Percentiles rank a stretch among this genome's conserved stretches.
phyloP scores from a whole-genome alignment of 2,113 vertebrate species.

The Deroptyus accipitrinus region DNA sequence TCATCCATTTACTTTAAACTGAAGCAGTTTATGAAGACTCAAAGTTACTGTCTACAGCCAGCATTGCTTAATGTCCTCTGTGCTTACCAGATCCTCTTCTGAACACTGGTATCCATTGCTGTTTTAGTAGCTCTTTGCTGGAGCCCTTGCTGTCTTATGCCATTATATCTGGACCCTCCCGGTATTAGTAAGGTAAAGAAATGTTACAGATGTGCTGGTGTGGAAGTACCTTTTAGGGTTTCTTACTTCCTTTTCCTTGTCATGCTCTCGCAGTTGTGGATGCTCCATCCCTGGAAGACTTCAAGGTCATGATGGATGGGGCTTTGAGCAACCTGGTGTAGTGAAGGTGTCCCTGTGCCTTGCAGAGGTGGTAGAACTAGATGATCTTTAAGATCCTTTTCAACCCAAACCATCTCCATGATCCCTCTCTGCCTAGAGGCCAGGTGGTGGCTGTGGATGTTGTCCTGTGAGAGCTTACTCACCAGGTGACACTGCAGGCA shows the following conservation, averaged over 20 bases:
- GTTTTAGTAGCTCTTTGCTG: not conserved
- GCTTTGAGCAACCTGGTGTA: not conserved
- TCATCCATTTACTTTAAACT: not conserved
- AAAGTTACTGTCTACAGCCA: not conserved
- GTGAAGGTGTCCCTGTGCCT: not conserved
- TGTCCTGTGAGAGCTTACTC: not conserved
- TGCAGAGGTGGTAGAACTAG: not conserved
- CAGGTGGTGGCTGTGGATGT: not conserved
- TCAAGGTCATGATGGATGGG: not conserved
- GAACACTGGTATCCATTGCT: rapidly evolving
- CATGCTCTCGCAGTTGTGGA: not conserved
- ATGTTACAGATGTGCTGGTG: not conserved
- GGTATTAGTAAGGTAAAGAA: not conserved
- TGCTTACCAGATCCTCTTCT: not conserved
- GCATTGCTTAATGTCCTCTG: not conserved
- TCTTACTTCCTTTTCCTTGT: not conserved
- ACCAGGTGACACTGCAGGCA: not conserved
- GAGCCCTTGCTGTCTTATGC: not conserved
- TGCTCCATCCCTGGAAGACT: not conserved
- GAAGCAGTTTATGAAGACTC: not conserved
- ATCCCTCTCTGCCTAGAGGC: not conserved
- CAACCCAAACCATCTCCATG: not conserved
- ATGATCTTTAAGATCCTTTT: not conserved
- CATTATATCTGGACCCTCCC: not conserved
- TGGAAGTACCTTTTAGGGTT: not conserved